A percentile compares a stretch with the other conserved stretches of the same genome.
These are phyloP conservation scores for Helobdella robusta DNA, from an alignment of 2,888 invertebrate genomes.

Conservation along the genomic window DNA sequence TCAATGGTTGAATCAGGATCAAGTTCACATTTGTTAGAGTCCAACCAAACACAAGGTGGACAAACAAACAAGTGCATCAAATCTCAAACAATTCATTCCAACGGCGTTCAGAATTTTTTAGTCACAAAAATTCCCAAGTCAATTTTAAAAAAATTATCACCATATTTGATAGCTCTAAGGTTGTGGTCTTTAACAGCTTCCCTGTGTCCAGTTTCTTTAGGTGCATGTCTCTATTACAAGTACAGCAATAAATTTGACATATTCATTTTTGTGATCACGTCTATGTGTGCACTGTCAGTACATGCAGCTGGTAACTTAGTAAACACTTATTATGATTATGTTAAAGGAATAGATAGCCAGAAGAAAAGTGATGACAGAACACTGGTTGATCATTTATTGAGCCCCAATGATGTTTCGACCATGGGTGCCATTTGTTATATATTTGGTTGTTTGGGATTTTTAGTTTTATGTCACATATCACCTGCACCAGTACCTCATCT, in stretches of 20 bases:
- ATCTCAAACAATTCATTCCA: too few relatives aligned
- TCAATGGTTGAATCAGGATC: too few relatives aligned
- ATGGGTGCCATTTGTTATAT: constrained; percentile 78
- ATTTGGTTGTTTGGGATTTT: constrained; percentile 73
- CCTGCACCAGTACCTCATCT: constrained; percentile 88
- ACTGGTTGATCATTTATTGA: constrained; percentile 80
- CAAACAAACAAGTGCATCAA: too few relatives aligned
- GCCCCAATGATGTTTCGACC: constrained; percentile 72
- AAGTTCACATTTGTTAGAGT: too few relatives aligned
- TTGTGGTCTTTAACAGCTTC: constrained; percentile 91
- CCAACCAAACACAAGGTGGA: too few relatives aligned
- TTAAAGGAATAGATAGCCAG: constrained; percentile 77
- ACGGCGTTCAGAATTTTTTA: constrained; percentile 6
- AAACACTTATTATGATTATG: constrained; percentile 89
- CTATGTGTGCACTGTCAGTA: constrained; percentile 77
- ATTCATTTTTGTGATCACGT: constrained; percentile 61
- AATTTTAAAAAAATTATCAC: constrained; percentile 11
- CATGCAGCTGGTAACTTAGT: constrained; percentile 94
- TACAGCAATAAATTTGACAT: constrained; percentile 64
- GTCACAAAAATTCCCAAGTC: background rate
- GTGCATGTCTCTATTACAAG: constrained; percentile 78
- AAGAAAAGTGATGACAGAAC: constrained; percentile 72
- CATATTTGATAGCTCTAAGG: constrained; percentile 61
- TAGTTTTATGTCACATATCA: constrained; percentile 66
- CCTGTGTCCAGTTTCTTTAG: constrained; percentile 77